phyloP scores from a whole-genome alignment of 2,113 vertebrate species.

The Hippoglossus stenolepis region DNA sequence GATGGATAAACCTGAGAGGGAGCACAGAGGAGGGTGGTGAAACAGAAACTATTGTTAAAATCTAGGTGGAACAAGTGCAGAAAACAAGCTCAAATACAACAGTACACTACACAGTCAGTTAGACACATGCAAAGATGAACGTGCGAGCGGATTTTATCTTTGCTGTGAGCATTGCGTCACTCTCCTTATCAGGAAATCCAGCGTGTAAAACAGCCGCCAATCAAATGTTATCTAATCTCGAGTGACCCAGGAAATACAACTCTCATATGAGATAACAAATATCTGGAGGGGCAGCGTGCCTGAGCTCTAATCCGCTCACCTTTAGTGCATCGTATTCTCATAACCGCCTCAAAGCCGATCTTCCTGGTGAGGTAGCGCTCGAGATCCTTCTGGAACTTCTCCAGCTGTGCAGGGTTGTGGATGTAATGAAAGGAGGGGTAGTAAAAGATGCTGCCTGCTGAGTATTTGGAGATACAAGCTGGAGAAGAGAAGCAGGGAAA shows the following conservation, averaged over 20 bases:
- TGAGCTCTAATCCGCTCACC: conserved; percentile 76
- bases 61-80: too few species aligned
- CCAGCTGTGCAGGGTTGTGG: conserved; percentile 90
- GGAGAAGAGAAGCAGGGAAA: conserved; percentile 12
- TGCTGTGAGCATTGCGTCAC: too few species aligned
- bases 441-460: conserved; percentile 95
- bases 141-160: too few species aligned
- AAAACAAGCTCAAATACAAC: not conserved
- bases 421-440: conserved; percentile 93
- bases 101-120: too few species aligned
- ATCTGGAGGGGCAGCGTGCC: not conserved
- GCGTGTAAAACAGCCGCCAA: too few species aligned
- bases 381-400: conserved; percentile 93
- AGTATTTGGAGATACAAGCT: conserved; percentile 97
- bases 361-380: conserved; percentile 95
- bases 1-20: conserved; percentile 91
- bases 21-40: not conserved
- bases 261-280: not conserved
- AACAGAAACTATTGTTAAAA: not conserved
- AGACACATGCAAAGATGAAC: too few species aligned
- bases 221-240: not conserved
- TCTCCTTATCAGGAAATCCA: too few species aligned
- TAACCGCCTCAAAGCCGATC: conserved; percentile 98
- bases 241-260: not conserved
- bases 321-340: conserved; percentile 99